phyloP scores from a whole-genome alignment of 2,113 vertebrate genomes.

The Ceratotherium simum region DNA sequence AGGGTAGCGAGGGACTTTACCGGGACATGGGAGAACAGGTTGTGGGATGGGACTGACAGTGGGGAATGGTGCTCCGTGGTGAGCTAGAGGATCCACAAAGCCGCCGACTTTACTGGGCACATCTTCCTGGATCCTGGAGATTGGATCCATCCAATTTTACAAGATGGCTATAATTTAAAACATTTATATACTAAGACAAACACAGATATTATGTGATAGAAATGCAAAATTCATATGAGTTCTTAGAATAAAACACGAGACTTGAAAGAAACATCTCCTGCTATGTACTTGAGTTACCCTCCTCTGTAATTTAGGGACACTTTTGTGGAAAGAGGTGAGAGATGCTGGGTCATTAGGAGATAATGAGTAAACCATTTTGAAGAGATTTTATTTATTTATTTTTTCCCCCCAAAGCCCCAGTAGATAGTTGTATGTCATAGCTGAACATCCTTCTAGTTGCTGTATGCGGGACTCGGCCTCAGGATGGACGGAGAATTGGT shows the following conservation, averaged over 20 bases:
- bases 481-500: too few species aligned
- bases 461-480: too few species aligned
- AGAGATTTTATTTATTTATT: too few species aligned
- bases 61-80: rapidly evolving
- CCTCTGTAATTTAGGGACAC: not conserved
- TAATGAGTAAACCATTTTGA: not conserved
- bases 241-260: not conserved
- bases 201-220: not conserved
- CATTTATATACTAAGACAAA: not conserved
- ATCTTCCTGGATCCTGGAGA: not conserved
- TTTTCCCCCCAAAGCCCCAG: too few species aligned
- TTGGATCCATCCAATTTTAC: not conserved
- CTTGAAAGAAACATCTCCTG: not conserved
- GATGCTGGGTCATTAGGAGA: not conserved
- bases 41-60: not conserved
- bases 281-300: too few species aligned
- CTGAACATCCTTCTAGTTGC: too few species aligned
- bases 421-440: too few species aligned
- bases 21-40: not conserved
- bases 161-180: not conserved
- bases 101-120: not conserved
- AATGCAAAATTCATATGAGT: not conserved
- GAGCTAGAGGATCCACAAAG: not conserved
- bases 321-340: not conserved
- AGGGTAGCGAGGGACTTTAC: not conserved